A percentile compares a stretch with the other conserved stretches of the same genome.
These are phyloP conservation scores for Nasua narica DNA, from an alignment of 2,797 vertebrate genomes.

Conservation along the genomic window DNA sequence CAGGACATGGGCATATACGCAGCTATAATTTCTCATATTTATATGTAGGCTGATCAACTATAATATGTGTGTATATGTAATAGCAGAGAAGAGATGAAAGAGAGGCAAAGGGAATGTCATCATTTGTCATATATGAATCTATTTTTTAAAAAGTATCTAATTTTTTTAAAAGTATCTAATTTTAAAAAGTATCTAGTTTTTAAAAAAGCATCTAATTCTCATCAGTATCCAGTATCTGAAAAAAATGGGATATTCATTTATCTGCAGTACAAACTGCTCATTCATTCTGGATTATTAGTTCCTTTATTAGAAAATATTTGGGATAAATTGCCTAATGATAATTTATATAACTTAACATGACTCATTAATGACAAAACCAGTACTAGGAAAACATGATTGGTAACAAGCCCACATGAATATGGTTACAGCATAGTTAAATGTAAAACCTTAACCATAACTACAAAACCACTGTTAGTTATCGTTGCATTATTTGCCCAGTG, in stretches of 20 bases:
- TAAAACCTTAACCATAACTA: not conserved
- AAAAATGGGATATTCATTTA: not conserved
- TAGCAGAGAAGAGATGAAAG: not conserved
- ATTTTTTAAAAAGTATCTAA: not conserved
- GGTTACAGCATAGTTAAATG: not conserved
- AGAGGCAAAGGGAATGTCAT: not conserved
- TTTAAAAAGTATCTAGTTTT: too few relatives aligned
- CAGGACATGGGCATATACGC: not conserved
- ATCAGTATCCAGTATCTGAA: not conserved
- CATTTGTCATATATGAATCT: not conserved
- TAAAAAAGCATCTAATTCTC: not conserved
- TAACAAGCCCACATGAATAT: not conserved
- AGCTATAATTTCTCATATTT: not conserved
- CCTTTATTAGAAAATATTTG: not conserved
- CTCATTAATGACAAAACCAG: conserved; percentile 13
- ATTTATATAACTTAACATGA: not conserved
- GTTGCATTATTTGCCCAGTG: not conserved
- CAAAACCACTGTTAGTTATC: not conserved
- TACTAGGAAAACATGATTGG: not conserved
- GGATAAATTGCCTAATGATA: not conserved
- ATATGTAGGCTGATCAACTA: not conserved
- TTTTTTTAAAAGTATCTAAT: not conserved
- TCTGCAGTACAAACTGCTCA: not conserved
- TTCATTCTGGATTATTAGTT: not conserved
- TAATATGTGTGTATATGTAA: not conserved